Conservation (phyloP, 2,113 vertebrate species). For the Perca schrenkii region DNA sequence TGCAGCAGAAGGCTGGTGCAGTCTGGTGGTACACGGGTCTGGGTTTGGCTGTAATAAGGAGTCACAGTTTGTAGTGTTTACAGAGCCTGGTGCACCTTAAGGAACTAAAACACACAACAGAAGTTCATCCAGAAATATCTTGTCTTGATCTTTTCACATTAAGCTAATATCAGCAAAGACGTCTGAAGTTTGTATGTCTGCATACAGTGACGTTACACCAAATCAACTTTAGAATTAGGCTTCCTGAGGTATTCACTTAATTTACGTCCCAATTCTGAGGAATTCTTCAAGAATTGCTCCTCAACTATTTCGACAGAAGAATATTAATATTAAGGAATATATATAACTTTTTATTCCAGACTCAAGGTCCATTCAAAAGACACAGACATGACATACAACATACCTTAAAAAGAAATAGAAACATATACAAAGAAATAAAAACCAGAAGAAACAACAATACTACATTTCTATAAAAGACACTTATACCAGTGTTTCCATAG, state of each 20-base stretch:
- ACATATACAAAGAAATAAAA: no score
- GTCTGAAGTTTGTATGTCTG: background rate
- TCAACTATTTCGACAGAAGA: background rate
- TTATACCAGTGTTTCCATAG: no score
- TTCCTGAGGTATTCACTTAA: background rate
- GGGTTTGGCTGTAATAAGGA: slow-evolving; percentile 56
- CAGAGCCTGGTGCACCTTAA: slow-evolving; percentile 53
- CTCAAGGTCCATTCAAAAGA: no score
- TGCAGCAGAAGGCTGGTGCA: slow-evolving; percentile 70
- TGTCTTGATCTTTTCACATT: background rate
- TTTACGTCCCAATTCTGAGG: background rate
- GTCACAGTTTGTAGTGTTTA: slow-evolving; percentile 63
- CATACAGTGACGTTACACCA: background rate
- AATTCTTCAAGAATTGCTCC: no score
- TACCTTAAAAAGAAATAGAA: no score
- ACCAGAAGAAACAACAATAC: no score
- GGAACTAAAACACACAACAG: slow-evolving; percentile 32
- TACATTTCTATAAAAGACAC: no score
- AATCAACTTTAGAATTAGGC: background rate
- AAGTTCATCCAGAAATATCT: slow-evolving; percentile 35
- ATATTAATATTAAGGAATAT: background rate
- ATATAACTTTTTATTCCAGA: no score
- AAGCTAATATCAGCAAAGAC: background rate
- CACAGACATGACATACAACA: no score
- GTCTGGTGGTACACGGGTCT: slow-evolving; percentile 65